Conservation (phyloP, 2,797 vertebrate genomes). For the Rhodeus uyekii region DNA sequence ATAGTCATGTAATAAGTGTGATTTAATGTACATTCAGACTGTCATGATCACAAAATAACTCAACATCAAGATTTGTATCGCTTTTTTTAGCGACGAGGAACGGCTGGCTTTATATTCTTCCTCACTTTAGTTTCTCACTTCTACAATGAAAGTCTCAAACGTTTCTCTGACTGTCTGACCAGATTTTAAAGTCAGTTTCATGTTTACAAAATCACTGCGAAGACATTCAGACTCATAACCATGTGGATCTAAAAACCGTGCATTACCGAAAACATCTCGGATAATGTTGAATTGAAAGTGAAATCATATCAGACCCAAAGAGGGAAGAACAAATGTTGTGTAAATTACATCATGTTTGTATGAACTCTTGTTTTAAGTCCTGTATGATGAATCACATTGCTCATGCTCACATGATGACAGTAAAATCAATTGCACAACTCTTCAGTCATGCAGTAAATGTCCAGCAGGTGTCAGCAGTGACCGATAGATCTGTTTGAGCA, state of each 20-base stretch:
- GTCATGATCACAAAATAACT: background rate
- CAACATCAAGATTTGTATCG: background rate
- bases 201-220: background rate
- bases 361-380: background rate
- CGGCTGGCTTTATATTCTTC: background rate
- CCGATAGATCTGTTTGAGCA: too few species aligned
- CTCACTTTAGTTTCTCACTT: background rate
- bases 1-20: background rate
- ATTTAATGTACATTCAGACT: background rate
- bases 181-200: background rate
- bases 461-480: conserved; percentile 62
- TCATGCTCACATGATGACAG: background rate
- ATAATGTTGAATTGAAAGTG: background rate
- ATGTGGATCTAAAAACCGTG: background rate
- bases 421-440: background rate
- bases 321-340: background rate
- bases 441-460: background rate
- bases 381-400: background rate
- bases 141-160: background rate
- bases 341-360: too few species aligned
- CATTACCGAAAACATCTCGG: background rate
- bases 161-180: background rate
- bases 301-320: background rate
- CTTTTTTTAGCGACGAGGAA: background rate
- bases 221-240: background rate